Conservation (phyloP, 2,113 vertebrate genomes). For the Caloenas nicobarica region DNA sequence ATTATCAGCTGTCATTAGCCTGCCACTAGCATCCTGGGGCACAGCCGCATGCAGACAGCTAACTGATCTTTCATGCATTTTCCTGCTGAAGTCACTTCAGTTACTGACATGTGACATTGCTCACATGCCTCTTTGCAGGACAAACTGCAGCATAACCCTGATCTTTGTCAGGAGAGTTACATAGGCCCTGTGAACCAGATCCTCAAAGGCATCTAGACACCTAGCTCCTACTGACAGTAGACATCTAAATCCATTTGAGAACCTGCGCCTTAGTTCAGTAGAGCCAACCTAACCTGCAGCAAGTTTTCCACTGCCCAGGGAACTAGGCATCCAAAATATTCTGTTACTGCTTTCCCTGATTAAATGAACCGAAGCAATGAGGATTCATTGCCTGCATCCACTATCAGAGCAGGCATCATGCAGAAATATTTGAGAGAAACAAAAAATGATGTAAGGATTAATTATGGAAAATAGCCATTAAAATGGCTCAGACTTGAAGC, state of each 20-base stretch:
- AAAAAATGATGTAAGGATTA: slow-evolving; percentile 41
- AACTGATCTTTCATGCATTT: background rate
- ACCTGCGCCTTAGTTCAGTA: background rate
- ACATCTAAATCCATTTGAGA: background rate
- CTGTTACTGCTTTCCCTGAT: slow-evolving; percentile 26
- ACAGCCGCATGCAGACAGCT: background rate
- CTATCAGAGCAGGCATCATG: slow-evolving; percentile 28
- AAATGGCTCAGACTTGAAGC: background rate
- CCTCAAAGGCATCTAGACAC: background rate
- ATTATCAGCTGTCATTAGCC: background rate
- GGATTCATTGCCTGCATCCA: slow-evolving; percentile 12
- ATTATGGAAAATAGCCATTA: slow-evolving; percentile 45
- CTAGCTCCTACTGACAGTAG: background rate
- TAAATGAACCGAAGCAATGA: slow-evolving; percentile 44
- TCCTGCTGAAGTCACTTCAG: background rate
- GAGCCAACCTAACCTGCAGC: background rate
- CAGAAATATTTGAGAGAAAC: slow-evolving; percentile 22
- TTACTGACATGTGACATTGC: background rate
- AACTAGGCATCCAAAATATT: background rate
- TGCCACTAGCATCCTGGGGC: background rate
- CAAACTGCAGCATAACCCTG: background rate
- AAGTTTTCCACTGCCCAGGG: background rate
- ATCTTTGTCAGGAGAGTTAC: background rate
- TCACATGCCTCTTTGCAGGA: background rate
- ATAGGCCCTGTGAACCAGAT: background rate